Base-by-base conservation (phyloP, 2,113 vertebrate genomes). In the Delphinapterus leucas region DNA sequence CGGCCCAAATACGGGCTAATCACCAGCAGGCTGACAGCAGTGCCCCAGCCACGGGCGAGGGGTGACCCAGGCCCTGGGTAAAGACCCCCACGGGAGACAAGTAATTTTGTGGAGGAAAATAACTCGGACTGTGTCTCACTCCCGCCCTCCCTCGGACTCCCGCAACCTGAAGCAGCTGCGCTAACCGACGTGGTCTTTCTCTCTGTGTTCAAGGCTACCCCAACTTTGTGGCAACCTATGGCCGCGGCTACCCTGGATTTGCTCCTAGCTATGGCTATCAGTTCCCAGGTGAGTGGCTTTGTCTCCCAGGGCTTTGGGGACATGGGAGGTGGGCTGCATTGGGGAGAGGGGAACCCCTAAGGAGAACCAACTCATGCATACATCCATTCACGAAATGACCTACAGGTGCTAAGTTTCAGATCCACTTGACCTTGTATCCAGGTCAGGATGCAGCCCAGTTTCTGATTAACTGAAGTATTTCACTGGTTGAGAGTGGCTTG, bases 241-340 rank as follows among this genome's bases (percentile, higher is more conserved):
- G 99, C 98, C 99, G 99, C 81, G 99, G 99, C 98, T 99, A 99
- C 97, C 99, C 99, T 90, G 99, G 99, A 99, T 99, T 99, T 96
- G 99, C 99, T 98, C 99, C 99, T 63, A 99, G 99, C 98, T 99
- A 99, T 98, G 99, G 99, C 98, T 99, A 99, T 98, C 99, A 99
- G 98, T 99, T 99, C 98, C 99, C 99, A 98, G 99, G 99, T 99
- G 99, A 90, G 99, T 99, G 96, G 87, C 2, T 93, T 47, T 93
- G 38, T 70, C 49, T 61, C 49, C 49, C 6, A 1, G 36, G 63
- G 53, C 61, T 80, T 70, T 88, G 49, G 88, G 85, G 85, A 70
- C 68, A 17, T 3, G 1, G 83, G 73, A 74, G 83, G 38, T 61
- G 49, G 77, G 55, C 58, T 88, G 71, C 28, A 23, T 38, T 31